Base-by-base conservation (phyloP, 2,113 vertebrate species). In the Ceratotherium simum region DNA sequence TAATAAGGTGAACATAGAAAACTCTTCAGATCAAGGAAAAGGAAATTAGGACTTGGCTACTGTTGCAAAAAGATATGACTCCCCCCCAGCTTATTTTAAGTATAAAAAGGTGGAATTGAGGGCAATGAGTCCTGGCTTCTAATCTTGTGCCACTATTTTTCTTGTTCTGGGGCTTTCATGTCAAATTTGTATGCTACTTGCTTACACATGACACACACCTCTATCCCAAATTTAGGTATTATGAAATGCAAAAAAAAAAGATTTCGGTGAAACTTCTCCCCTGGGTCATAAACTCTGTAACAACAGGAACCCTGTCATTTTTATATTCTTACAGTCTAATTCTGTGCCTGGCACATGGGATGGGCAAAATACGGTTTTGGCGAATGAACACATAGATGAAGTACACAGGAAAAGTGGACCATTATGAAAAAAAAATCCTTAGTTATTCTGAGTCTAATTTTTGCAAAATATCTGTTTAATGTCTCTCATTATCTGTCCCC, bases 1-100 rank as follows among this genome's bases (percentile, higher is more conserved):
- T 12, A 96, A 62, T 78, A 73, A 88, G 78, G 51, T 86, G 16
- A 97, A 88, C 46, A 87, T 31, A 78, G 85, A 91, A 96, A 94
- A 72, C 29, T 84, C 7, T 85, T 94, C 33, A 85, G 27, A 67
- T 92, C 29, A 67, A 29, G 79, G 36, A 58, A 86, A 76, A 80
- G 25, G 69, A 54, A 88, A 75, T 73, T 86, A 80, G 60, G 39
- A 92, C n/a, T 88, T 91, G 51, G 76, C 31, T 97, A 54, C 73
- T 81, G 18, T 87, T 96, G 80, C 8, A 95, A 62, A 82, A 78
- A 73, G 36, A 56, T 70, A 70, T 79, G 33, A 60, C 33, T 4
- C 3, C 13, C 72, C 51, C 31, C 25, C 21, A 10, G 16, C 18
- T 83, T 91, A 72, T 70, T 94, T 60, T 65, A 81, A 70, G 60